Base-by-base conservation (phyloP, 2,113 vertebrate genomes). In the Tyrannus savana region DNA sequence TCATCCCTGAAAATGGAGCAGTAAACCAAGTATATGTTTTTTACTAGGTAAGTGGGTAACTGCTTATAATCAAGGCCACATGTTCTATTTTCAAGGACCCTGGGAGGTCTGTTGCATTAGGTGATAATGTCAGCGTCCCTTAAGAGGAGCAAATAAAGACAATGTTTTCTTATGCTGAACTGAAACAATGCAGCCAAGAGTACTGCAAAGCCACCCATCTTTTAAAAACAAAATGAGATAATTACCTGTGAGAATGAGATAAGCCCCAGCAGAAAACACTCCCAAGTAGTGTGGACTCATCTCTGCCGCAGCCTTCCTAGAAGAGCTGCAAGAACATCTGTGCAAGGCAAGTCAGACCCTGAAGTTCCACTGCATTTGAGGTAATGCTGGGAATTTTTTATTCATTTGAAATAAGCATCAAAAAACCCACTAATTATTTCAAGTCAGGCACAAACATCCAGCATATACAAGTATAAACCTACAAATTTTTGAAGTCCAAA, bases 21-120 rank as follows among this genome's bases (percentile, higher is more conserved):
- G 59, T 69, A 86, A 94, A 93, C 2, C 1, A 80, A 75, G 33
- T 10, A 60, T 19, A 23, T 18, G 23, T 64, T 91, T 93, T 90
- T 93, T 23, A 91, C 75, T 68, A 63, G 19, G 68, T 80, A 75
- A 74, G 13, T 18, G 23, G 35, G 30, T n/a, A 88, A 84, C 52
- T 75, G 52, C 12, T 89, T 86, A 52, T 84, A 93, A 92, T 93
- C 76, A 90, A 78, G 60, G n/a, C 56, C 88, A 84, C 52, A 62
- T 92, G 90, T 94, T 94, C 31, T 68, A 22, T 21, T 81, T 81
- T 73, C n/a, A 75, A 39, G 23, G 64, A 46, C 35, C 28, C 47
- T 78, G 69, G 64, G 79, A 96, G 72, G 83, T 93, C 90, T 89
- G 14, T 69, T 88, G 82, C 52, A 28, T 60, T 37, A 81, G 35